These are phyloP conservation scores for Synergus gifuensis DNA, from an alignment of 2,888 invertebrate species.

Conservation along the genomic window DNA sequence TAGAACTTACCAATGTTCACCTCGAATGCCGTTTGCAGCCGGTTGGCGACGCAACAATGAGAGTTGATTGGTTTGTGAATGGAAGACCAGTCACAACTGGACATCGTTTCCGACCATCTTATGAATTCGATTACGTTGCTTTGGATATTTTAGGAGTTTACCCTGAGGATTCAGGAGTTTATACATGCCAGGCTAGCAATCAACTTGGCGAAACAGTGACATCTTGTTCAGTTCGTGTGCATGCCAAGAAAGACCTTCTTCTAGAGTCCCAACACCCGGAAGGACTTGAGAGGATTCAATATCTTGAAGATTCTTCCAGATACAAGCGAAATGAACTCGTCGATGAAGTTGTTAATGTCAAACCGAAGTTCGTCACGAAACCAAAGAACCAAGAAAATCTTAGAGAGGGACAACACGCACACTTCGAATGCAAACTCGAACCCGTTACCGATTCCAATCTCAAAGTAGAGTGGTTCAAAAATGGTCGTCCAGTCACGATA, in stretches of 20 bases:
- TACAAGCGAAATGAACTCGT: slow-evolving; percentile 90
- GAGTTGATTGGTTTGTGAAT: slow-evolving; percentile 97
- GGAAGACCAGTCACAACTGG: slow-evolving; percentile 95
- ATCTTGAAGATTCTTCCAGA: slow-evolving; percentile 91
- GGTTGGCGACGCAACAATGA: slow-evolving; percentile 94
- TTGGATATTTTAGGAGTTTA: slow-evolving; percentile 97
- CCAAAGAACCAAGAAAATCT: slow-evolving; percentile 92
- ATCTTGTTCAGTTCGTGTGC: slow-evolving; percentile 92
- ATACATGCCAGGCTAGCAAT: slow-evolving; percentile 96
- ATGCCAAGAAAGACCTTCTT: slow-evolving; percentile 92
- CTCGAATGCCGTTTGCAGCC: slow-evolving; percentile 95
- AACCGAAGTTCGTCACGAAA: slow-evolving; percentile 91
- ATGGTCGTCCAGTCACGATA: slow-evolving; percentile 95
- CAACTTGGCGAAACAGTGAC: slow-evolving; percentile 96
- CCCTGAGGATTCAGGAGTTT: slow-evolving; percentile 97
- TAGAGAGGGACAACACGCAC: slow-evolving; percentile 94
- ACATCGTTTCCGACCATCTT: slow-evolving; percentile 95
- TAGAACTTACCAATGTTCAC: slow-evolving; percentile 95
- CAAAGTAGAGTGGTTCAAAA: slow-evolving; percentile 98
- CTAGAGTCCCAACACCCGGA: slow-evolving; percentile 94
- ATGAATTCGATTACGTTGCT: slow-evolving; percentile 98
- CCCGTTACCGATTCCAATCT: slow-evolving; percentile 98
- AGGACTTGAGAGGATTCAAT: slow-evolving; percentile 94
- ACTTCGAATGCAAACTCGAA: slow-evolving; percentile 98
- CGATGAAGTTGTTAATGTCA: slow-evolving; percentile 90